A percentile compares a stretch with the other conserved stretches of the same genome.
phyloP scores from a whole-genome alignment of 2,797 vertebrate species.

The Spondyliosoma cantharus region DNA sequence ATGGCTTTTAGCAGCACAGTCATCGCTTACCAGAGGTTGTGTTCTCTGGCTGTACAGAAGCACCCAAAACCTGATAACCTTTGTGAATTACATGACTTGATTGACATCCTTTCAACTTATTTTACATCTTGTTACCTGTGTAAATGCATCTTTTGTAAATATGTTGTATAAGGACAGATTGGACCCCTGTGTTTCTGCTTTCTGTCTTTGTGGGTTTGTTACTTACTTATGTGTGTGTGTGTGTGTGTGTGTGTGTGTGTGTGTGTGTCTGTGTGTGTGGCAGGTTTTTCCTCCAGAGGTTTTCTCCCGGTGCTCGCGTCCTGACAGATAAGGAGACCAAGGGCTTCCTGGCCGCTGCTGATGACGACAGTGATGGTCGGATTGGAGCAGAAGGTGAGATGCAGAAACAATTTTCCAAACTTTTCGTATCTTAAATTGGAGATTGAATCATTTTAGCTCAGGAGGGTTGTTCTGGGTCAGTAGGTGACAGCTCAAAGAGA shows the following conservation, averaged over 20 bases:
- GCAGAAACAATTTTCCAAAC: neutral
- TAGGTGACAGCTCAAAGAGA: neutral
- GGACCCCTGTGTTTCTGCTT: neutral
- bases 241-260: neutral
- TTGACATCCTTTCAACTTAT: neutral
- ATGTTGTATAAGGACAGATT: neutral
- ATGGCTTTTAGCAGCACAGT: neutral
- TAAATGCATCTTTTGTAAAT: neutral
- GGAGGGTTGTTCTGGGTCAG: neutral
- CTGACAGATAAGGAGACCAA: constrained; percentile 92
- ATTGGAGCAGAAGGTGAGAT: constrained; percentile 91
- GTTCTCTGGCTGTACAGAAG: neutral
- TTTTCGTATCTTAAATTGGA: neutral
- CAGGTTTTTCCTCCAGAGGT: constrained; percentile 97
- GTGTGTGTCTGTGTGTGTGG: neutral
- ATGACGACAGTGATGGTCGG: constrained; percentile 92
- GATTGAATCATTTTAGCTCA: neutral
- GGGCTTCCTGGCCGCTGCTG: constrained; percentile 88
- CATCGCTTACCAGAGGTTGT: neutral
- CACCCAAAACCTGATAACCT: neutral
- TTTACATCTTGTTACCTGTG: neutral
- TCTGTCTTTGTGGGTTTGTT: neutral
- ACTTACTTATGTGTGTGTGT: constrained; percentile 2
- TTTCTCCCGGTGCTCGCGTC: constrained; percentile 88
- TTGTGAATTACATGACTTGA: neutral